Base-by-base conservation (phyloP, 2,888 invertebrate species). In the Baronia brevicornis region DNA sequence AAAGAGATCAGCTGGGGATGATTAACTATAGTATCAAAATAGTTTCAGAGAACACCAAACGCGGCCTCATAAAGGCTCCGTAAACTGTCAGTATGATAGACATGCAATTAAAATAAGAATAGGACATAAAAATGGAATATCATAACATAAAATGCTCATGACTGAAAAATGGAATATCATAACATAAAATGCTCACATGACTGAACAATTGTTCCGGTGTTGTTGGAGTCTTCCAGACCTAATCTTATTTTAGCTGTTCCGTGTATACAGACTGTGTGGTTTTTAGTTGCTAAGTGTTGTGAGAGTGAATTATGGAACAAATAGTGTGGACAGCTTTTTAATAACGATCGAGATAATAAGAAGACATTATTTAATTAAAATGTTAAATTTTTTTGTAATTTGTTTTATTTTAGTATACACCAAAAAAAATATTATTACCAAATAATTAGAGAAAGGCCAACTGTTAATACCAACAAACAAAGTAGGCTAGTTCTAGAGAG, bases 1-100 rank as follows among this genome's bases (percentile, higher is more conserved):
- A 22, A 93, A 92, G 73, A 88, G 90, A 67, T 85, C 90, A 30
- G 90, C 88, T 28, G 91, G 91, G 46, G 90, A 90, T 41, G 90
- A 91, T 64, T 89, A 90, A 48, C 22, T 38, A 33, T 34, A 38
- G 36, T 28, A 31, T 33, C 33, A 26, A 33, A 27, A 41, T 26
- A 33, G 33, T 41, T 22, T 33, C 35, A 43, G 43, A 33, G 41
- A 45, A 33, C 42, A 47, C 33, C 44, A 35, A 43, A 22, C 14
- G 36, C 39, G 36, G 43, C 44, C 44, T 33, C 30, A 28, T 29
- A 34, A 29, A 18, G 35, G 35, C 26, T 21, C 35, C 28, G 19
- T 11, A 19, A 26, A 26, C 28, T 33, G 47, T 40, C 23, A 38
- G 44, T 35, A 42, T 43, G 39, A 45, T 42, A 48, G 38, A 46